Evolutionary conservation across 2,888 invertebrate genomes (phyloP), one percentile per base, ranked within the genome.

Genomic region (Corbicula japonica): DNA sequence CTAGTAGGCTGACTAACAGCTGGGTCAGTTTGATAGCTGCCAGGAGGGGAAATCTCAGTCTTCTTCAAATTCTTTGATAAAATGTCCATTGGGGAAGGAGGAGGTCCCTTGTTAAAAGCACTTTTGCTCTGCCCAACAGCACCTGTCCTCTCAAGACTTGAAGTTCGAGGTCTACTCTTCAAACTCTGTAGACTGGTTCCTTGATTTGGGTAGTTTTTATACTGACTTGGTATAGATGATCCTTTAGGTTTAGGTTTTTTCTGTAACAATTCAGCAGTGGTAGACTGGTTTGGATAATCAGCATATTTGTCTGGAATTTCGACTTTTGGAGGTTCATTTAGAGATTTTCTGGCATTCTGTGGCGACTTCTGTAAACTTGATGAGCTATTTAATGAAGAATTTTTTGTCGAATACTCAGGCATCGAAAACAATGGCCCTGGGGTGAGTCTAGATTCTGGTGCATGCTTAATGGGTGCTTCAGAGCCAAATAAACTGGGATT

Each of bases 61-160:
- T 72, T 78, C 30, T 70, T 73, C 34, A 80, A 62, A 21, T 30
- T 41, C 56, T 61, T 75, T 2, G 70, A 62, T 21, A 83, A 21
- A 34, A 80, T 72, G n/a, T 80, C 83, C 44, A 76, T 58, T 15
- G 83, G 80, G 28, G 75, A 73, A 2, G 72, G 61, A 10, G 83
- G 83, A 34, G 71, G 75, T n/a, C 66, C 62, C 41, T 73, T 74
- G 15, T n/a, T 65, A 21, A 65, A 58, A 35, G 56, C 71, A 70
- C 68, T 63, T 15, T 48, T 73, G 52, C 66, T 54, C 30, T 5
- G 38, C 12, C 41, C 23, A 23, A 8, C 30, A 30, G 54, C n/a
- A 18, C 18, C 54, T 8, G 66, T 26, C 15, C 41, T 52, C 8
- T 54, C 26, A 26, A 28, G 26, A 41, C 41, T 41, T 38, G 28